Base-by-base conservation (phyloP, 2,113 vertebrate genomes). In the Pollachius pollachius region DNA sequence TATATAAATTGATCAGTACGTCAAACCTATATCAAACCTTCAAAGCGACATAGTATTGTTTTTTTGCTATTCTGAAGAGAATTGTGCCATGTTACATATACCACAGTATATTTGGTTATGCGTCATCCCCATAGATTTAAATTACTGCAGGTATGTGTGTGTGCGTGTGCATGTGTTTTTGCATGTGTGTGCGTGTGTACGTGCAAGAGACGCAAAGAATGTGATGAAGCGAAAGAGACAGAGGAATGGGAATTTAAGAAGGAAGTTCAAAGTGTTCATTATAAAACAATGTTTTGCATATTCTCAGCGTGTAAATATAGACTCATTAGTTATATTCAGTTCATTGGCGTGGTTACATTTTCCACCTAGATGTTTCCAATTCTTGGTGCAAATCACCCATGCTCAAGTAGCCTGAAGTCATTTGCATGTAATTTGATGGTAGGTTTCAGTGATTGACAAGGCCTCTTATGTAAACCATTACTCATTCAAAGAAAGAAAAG, bases 41-140 rank as follows among this genome's bases (percentile, higher is more conserved):
- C 41, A 48, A 9, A 48, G 12, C 41, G n/a, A 57, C n/a, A 17
- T 57, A 3, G 15, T 4, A 57, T 54, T 1, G n/a, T 57, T 16
- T 5, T n/a, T 57, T 57, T 57, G 54, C 54, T 57, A 17, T 57
- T 57, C 54, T 48, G 6, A 48, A 48, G 9, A 48, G 6, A 48
- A 57, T 74, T 65, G 68, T 67, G 58, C 21, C 62, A 3, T 23
- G 71, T 69, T 48, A 64, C 52, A 64, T 72, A 64, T 77, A 79
- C 73, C 19, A 62, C 37, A 16, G 60, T 73, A 54, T 75, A 64
- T 63, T 73, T 77, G 48, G 4, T 11, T 13, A 7, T 2, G 41
- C 41, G 41, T 48, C 8, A 48, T 48, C 41, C 41, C 8, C 41
- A 11, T 48, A 48, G 41, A 48, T 48, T 48, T 69, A 65, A 71